Base-by-base conservation (phyloP, 2,797 vertebrate species). In the Coregonus suidteri region DNA sequence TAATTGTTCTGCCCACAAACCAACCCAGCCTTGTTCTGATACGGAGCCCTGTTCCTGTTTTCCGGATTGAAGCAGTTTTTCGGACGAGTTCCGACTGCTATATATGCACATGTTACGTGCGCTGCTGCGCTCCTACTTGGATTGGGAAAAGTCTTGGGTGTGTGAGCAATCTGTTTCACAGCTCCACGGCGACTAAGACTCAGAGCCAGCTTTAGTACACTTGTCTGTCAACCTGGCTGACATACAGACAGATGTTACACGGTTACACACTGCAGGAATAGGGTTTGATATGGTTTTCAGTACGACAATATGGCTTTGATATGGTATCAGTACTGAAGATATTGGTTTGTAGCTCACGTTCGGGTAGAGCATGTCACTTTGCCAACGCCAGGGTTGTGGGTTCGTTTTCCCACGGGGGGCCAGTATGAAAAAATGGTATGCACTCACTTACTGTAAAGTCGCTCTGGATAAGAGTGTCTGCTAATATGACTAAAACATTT, bases 1-100 rank as follows among this genome's bases (percentile, higher is more conserved):
- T 92, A 92, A 91, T 91, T 82, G 91, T 83, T 83, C 75, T 79
- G 79, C 86, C 51, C 79, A 74, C 79, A 74, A 81, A 86, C 78
- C 77, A 80, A 47, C 41, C 41, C 41, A 47, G 41, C 41, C 41
- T 47, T 47, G 41, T 9, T 47, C 41, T 47, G 75, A 80, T 77
- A 83, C 82, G 83, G 84, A 65, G 74, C 71, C 56, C 59, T 37
- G 51, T 76, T 82, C 56, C 56, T 7, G 2, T 20, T 90, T 74
- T 73, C 77, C 77, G 74, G 77, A 75, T 83, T 64, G 64, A 82
- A 77, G 25, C 47, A 41, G 9, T 25, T 71, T 82, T 14, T 82
- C 83, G 56, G 59, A n/a, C n/a, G 72, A 69, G 73, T 79, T 79
- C 71, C 71, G 69, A 59, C 41, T 47, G 41, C 9, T 13, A 47